Evolutionary conservation across 2,888 invertebrate species (phyloP), one percentile per base, ranked within the genome.

Genomic region (Dilophus febrilis): DNA sequence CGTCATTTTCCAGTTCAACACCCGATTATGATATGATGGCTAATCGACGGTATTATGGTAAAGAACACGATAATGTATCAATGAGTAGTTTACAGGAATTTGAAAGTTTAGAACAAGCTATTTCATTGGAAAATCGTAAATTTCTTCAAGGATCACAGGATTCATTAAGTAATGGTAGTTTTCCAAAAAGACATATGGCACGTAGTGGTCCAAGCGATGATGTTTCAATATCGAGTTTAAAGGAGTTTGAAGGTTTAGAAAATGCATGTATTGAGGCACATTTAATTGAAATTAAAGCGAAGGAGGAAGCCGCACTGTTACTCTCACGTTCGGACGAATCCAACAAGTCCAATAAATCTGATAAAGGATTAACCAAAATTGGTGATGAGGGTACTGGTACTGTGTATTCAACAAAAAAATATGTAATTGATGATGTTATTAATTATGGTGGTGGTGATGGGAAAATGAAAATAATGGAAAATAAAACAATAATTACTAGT

Each of bases 81-180:
- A 78, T 92, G 59, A 87, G 82, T 47, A 92, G 92, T 6, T 68
- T 94, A 43, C 88, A 90, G 61, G 94, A 94, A 57, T 94, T 94
- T 65, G 94, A 94, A 65, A 80, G 80, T 46, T 64, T 94, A 12
- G 94, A 94, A 61, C 76, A 75, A 49, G 83, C 86, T 2, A 74
- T 92, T 52, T 74, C 75, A 0, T 68, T 84, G 55, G 87, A 87
- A 56, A 82, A 80, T 56, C 76, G 74, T 50, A 74, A 73, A 51
- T 71, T 71, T 49, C 69, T 73, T 50, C 77, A 77, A 40, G 81
- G 85, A 10, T 90, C 88, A 2, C 84, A 87, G 53, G 90, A 88
- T 57, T 88, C 88, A 0, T 67, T 80, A 4, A 75, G 74, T 51
- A 83, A 86, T 53, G 84, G 84, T 7, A 85, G 85, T 50, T 72